Base-by-base conservation (phyloP, 2,113 vertebrate genomes). In the Elanus axillaris region DNA sequence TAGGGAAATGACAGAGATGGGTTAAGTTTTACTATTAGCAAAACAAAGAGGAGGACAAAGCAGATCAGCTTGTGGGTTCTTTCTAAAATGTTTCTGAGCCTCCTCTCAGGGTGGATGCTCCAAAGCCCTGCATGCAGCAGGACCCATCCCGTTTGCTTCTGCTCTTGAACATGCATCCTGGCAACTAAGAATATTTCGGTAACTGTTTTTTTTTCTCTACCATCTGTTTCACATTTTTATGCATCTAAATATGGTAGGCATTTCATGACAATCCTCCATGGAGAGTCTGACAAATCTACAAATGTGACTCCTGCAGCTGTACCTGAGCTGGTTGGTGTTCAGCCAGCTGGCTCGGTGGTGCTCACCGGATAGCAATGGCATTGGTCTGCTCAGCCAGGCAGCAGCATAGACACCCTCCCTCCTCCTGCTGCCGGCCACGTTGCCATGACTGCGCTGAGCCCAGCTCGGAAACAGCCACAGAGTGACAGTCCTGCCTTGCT, bases 21-120 rank as follows among this genome's bases (percentile, higher is more conserved):
- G 58, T 97, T 97, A 97, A 97, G 90, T 47, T 76, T 90, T 92
- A 79, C 84, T 76, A 76, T 76, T 88, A 97, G 91, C 93, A 94
- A 94, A 97, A 90, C 13, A 5, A 90, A 91, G 66, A 95, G 84
- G 16, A 90, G 53, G 82, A 95, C 71, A 88, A 94, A 82, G 84
- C 73, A 96, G 64, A 87, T 80, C 38, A 86, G 73, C 52, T 86
- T 84, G 66, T 81, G 66, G 47, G 47, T 88, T 86, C 64, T 95
- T 96, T 59, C 62, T 85, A 75, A 96, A 89, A 89, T n/a, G 36
- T 53, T 90, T 89, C 53, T 63, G 84, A 91, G 50, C 48, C 42
- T 87, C 50, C 48, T 83, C 43, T 75, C 45, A 73, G 67, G 52
- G n/a, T 23, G 62, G 64, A 68, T 40, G n/a, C n/a, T 64, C 58